Evolutionary conservation across 1,140 invertebrate species (phyloP).

Genomic region (Triops longicaudatus): DNA sequence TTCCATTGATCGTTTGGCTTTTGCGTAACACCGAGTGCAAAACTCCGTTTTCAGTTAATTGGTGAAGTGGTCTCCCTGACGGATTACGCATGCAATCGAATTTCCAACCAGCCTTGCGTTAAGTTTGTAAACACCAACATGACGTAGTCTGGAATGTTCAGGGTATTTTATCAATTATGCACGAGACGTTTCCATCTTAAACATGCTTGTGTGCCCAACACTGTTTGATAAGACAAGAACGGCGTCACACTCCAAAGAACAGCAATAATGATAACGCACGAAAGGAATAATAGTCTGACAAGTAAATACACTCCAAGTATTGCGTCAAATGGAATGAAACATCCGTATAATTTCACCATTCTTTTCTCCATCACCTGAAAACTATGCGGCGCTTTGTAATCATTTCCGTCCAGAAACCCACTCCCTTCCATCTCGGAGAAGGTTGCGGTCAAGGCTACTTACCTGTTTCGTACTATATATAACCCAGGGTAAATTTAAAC

Average conservation of each 20-base stretch:
- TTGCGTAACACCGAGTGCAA: neutral
- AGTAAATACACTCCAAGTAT: neutral
- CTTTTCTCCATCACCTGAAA: neutral
- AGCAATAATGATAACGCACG: neutral
- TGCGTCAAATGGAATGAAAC: neutral
- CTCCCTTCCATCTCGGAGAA: neutral
- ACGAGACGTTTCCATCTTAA: neutral
- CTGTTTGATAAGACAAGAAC: neutral
- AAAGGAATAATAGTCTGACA: neutral
- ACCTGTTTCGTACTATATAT: neutral
- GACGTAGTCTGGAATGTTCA: neutral
- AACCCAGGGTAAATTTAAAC: neutral
- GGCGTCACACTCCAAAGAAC: neutral
- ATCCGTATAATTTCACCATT: neutral
- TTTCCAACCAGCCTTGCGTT: neutral
- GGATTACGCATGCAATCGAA: neutral
- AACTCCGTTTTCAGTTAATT: neutral
- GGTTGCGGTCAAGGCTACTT: slow-evolving; percentile 7
- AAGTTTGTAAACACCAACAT: neutral
- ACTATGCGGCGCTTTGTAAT: neutral
- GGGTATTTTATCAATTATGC: neutral
- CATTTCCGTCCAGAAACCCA: neutral
- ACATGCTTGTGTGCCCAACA: neutral
- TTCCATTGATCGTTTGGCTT: neutral
- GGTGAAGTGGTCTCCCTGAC: neutral